Evolutionary conservation across 2,797 vertebrate genomes (phyloP).

Genomic region (Mastacembelus armatus): DNA sequence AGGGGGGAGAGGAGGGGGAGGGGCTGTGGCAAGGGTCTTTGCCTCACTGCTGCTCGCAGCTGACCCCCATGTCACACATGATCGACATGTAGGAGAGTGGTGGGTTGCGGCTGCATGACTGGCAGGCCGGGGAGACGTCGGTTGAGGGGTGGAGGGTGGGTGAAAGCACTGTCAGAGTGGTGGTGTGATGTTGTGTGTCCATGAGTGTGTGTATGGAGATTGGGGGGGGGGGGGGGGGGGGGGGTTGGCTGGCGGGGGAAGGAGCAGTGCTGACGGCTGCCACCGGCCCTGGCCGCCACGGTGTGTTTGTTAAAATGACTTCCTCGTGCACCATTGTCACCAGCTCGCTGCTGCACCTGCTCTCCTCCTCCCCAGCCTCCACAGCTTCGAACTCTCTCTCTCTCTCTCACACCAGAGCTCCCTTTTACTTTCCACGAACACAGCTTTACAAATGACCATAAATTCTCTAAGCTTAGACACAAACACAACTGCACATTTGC

Average conservation of each 20-base stretch:
- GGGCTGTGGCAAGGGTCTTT: slow-evolving; percentile 40
- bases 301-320: slow-evolving; percentile 77
- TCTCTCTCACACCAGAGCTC: slow-evolving; percentile 11
- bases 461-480: slow-evolving; percentile 38
- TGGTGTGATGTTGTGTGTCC: slow-evolving; percentile 31
- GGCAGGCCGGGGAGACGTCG: slow-evolving; percentile 66
- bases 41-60: slow-evolving; percentile 57
- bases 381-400: slow-evolving; percentile 3
- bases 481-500: slow-evolving; percentile 28
- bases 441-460: slow-evolving; percentile 27
- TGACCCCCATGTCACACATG: slow-evolving; percentile 81
- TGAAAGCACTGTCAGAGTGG: slow-evolving; percentile 45
- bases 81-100: slow-evolving; percentile 70
- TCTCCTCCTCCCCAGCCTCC: slow-evolving; percentile 45
- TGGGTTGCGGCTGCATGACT: slow-evolving; percentile 70
- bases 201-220: slow-evolving; percentile 2
- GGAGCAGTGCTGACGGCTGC: slow-evolving; percentile 66
- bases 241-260: slow-evolving; percentile 13
- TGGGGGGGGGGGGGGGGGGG: neutral
- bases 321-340: slow-evolving; percentile 70
- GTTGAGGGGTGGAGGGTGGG: slow-evolving; percentile 38
- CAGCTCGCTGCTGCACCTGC: slow-evolving; percentile 65
- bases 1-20: neutral
- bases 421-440: slow-evolving; percentile 23
- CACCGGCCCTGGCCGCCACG: slow-evolving; percentile 58